These are phyloP conservation scores for Drosophila atripex DNA, from an alignment of 2,888 invertebrate genomes.

Conservation along the genomic window DNA sequence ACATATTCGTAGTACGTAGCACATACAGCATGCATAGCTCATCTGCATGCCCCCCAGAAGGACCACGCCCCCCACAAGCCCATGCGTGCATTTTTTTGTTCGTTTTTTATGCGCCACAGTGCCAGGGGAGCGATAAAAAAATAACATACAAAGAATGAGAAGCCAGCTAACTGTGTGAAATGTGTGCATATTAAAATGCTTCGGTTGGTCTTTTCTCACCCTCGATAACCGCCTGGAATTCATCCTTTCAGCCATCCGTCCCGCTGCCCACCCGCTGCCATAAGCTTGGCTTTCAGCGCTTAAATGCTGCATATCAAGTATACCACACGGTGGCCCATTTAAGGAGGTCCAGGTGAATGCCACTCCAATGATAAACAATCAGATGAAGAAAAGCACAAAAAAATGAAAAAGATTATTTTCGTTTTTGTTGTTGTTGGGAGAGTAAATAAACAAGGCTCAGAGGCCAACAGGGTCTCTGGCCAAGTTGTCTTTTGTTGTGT, in stretches of 20 bases:
- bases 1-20: conserved; percentile 4
- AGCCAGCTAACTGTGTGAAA: conserved; percentile 52
- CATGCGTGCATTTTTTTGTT: conserved; percentile 17
- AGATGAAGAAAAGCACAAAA: conserved; percentile 9
- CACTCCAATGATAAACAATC: conserved; percentile 24
- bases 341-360: conserved; percentile 24
- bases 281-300: conserved; percentile 20
- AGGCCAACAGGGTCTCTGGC: conserved; percentile 34
- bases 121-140: conserved; percentile 64
- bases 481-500: conserved; percentile 37
- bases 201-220: not conserved
- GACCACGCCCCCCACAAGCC: conserved; percentile 13
- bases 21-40: not conserved
- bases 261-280: conserved; percentile 4
- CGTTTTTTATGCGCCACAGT: conserved; percentile 37
- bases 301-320: conserved; percentile 42
- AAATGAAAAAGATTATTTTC: conserved; percentile 8
- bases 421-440: conserved; percentile 2
- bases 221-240: not conserved
- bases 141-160: conserved; percentile 6
- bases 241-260: not conserved
- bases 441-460: conserved; percentile 44
- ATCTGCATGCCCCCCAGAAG: conserved; percentile 23
- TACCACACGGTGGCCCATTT: conserved; percentile 20
- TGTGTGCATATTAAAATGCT: conserved; percentile 51